Evolutionary conservation across 2,113 vertebrate genomes (phyloP), one percentile per base, ranked within the genome.

Genomic region (Gyps fulvus): DNA sequence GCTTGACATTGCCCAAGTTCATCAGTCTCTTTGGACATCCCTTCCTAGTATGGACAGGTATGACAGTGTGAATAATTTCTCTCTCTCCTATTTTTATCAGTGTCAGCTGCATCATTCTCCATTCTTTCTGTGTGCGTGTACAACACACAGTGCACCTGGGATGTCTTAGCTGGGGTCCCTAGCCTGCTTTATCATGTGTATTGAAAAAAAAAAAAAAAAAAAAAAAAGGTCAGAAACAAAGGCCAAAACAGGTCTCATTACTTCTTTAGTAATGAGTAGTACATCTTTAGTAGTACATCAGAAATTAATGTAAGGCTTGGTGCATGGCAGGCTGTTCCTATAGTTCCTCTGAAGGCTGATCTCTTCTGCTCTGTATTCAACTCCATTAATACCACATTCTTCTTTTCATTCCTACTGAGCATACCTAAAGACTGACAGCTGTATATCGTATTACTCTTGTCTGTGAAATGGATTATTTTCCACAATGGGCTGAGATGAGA

Each of bases 391-490:
- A 71, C 20, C 16, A 16, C 3, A 2, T 94, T 96, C 91, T 76
- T 97, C 85, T 91, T 77, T 95, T 88, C 76, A 73, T 94, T 96
- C 81, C 91, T 91, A 31, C 42, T 77, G 91, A 91, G 58, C 71
- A n/a, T 65, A 55, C 81, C 45, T 92, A n/a, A 96, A 98, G 89
- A 93, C 66, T 90, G 85, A 57, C 85, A 95, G 96, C 81, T 95
- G 70, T 93, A 36, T 21, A 55, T 91, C 76, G 66, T 71, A 94
- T 63, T 93, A 55, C 57, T 86, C 59, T 78, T 79, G 66, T 25
- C 82, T 94, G 63, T 86, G 80, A 96, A 97, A 95, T 52, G 67
- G 78, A 84, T 90, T 85, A 59, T 95, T 96, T 96, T 97, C 62
- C 69, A 91, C 85, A 92, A 67, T n/a, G 86, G 43, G 38, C 73